These are phyloP conservation scores for Cyrtorhinus lividipennis DNA, from an alignment of 1,140 invertebrate genomes.

Conservation along the genomic window DNA sequence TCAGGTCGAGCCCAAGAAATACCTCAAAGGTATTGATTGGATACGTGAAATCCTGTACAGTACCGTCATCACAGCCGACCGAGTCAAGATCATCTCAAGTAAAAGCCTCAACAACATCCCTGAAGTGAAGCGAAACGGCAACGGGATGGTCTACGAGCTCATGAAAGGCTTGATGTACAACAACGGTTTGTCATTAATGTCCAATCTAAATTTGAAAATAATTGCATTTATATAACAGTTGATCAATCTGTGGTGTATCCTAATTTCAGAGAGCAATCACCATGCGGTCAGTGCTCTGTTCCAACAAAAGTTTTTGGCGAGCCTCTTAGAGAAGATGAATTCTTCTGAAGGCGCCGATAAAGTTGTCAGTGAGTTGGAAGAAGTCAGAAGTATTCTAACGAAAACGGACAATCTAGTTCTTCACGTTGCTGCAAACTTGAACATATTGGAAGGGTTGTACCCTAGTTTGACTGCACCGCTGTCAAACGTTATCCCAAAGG, in stretches of 20 bases:
- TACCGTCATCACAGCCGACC: conserved; percentile 51
- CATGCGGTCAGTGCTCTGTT: conserved; percentile 49
- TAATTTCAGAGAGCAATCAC: conserved; percentile 50
- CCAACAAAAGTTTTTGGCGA: conserved; percentile 61
- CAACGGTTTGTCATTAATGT: conserved; percentile 33
- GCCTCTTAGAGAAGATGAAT: conserved; percentile 43
- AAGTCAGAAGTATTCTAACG: conserved; percentile 43
- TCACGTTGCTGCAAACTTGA: conserved; percentile 56
- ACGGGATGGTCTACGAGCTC: conserved; percentile 40
- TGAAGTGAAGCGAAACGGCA: conserved; percentile 47
- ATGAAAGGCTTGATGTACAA: conserved; percentile 45
- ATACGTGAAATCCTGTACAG: conserved; percentile 58
- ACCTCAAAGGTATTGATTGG: conserved; percentile 57
- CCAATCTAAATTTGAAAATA: not conserved
- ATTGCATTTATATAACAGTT: no score
- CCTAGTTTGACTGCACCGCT: conserved; percentile 8
- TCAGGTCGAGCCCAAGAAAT: conserved; percentile 61
- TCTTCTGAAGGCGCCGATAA: conserved; percentile 33
- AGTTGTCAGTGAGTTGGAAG: conserved; percentile 45
- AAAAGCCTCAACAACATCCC: conserved; percentile 65
- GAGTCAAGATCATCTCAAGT: conserved; percentile 56
- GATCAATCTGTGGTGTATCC: no score
- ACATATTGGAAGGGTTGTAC: conserved; percentile 35
- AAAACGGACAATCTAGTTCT: conserved; percentile 43
- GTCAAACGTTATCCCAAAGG: not conserved